phyloP scores from a whole-genome alignment of 2,113 vertebrate species.

The Istiophorus platypterus region DNA sequence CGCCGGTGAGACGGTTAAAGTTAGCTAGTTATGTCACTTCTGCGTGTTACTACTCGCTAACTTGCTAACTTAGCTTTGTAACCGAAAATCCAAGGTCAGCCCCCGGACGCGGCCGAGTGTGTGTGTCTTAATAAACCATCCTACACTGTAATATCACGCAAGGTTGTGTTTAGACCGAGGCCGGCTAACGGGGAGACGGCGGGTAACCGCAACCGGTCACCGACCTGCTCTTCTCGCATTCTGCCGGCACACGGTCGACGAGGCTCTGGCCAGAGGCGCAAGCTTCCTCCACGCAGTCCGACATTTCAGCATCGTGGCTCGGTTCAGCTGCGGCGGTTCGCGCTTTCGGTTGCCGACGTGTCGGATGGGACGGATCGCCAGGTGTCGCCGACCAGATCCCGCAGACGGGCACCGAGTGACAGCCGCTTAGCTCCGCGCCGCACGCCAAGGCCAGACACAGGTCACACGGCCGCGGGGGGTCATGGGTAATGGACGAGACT shows the following conservation, averaged over 20 bases:
- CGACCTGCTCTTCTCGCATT: conserved; percentile 78
- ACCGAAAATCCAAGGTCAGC: conserved; percentile 55
- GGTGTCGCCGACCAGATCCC: conserved; percentile 2
- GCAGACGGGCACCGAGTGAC: conserved; percentile 27
- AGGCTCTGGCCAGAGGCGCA: conserved; percentile 76
- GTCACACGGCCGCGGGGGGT: conserved; percentile 67
- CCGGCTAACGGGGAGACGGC: conserved; percentile 8
- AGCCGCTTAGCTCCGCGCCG: conserved; percentile 49
- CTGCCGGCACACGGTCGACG: conserved; percentile 80
- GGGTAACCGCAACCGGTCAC: conserved; percentile 39
- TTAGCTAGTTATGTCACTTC: conserved; percentile 7
- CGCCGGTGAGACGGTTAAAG: not conserved
- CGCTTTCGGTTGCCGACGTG: conserved; percentile 8
- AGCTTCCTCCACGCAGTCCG: conserved; percentile 77
- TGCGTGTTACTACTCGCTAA: not conserved
- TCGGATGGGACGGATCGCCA: conserved; percentile 30
- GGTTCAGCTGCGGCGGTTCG: conserved; percentile 32
- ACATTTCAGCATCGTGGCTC: conserved; percentile 82
- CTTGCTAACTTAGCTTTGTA: conserved; percentile 46
- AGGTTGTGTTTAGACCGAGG: not conserved
- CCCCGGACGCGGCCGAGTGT: not conserved
- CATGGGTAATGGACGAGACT: conserved; percentile 69
- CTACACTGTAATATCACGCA: not conserved
- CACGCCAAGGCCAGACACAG: conserved; percentile 81
- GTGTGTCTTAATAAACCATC: not conserved